Percentiles rank a stretch among this genome's conserved stretches.
These are phyloP conservation scores for Hiodon tergisus DNA, from an alignment of 2,113 vertebrate genomes.

Conservation along the genomic window DNA sequence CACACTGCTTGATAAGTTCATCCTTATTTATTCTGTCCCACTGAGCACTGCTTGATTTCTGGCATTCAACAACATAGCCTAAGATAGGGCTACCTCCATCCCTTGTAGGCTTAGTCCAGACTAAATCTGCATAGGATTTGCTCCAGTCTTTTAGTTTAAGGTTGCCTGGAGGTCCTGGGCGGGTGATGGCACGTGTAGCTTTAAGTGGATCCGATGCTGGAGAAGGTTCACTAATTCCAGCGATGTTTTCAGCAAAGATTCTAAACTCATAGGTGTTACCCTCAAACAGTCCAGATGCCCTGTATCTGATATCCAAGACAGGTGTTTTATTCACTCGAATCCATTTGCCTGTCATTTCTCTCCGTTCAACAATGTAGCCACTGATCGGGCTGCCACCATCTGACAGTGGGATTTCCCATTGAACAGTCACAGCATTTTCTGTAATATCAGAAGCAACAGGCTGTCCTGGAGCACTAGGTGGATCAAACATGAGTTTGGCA, in stretches of 20 bases:
- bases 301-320: conserved; percentile 83
- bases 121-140: conserved; percentile 85
- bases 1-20: conserved; percentile 77
- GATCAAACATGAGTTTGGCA: conserved; percentile 90
- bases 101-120: conserved; percentile 94
- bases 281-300: conserved; percentile 89
- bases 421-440: conserved; percentile 86
- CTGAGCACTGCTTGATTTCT: conserved; percentile 78
- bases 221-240: conserved; percentile 87
- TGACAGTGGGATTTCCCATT: conserved; percentile 83
- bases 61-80: conserved; percentile 88
- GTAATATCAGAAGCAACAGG: conserved; percentile 86
- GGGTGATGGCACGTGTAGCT: conserved; percentile 81
- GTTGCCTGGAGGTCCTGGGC: conserved; percentile 90
- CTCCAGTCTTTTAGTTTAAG: conserved; percentile 94
- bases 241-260: conserved; percentile 92
- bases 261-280: conserved; percentile 95
- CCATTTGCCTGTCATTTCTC: conserved; percentile 96
- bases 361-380: conserved; percentile 91
- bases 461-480: conserved; percentile 87
- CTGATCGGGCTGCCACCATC: conserved; percentile 94
- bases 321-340: conserved; percentile 93
- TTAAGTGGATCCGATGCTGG: conserved; percentile 82
- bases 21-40: conserved; percentile 92
- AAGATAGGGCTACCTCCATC: conserved; percentile 94